Evolutionary conservation across 37 sponge, comb jelly and placozoan species (phyloP).

Genomic region (Cladorhizidae sp.): DNA sequence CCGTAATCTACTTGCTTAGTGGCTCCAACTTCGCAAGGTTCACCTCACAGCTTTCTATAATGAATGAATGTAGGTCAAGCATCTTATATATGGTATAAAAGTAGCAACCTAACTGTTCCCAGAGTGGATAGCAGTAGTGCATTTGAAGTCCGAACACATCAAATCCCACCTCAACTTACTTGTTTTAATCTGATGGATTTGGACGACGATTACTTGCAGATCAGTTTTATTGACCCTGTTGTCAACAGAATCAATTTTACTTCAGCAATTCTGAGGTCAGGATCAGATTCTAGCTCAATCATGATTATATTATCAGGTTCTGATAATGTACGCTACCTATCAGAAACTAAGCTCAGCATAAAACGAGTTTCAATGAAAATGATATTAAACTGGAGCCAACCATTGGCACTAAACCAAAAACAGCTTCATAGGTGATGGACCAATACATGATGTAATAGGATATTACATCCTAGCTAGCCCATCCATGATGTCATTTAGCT

Average conservation of each 20-base stretch:
- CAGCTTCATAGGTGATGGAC: conserved; percentile 46
- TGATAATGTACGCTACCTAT: conserved; percentile 23
- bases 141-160: too few relatives aligned
- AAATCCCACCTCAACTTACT: conserved; percentile 28
- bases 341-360: conserved; percentile 29
- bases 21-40: too few relatives aligned
- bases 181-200: conserved; percentile 50
- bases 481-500: conserved; percentile 42
- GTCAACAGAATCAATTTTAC: conserved; percentile 37
- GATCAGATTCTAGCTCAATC: conserved; percentile 17
- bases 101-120: too few relatives aligned
- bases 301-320: conserved; percentile 41
- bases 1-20: too few relatives aligned
- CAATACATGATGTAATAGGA: conserved; percentile 54
- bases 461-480: conserved; percentile 26
- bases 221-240: conserved; percentile 79
- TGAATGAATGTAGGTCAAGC: too few relatives aligned
- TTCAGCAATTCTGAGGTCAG: conserved; percentile 28
- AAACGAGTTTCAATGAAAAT: conserved; percentile 26
- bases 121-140: too few relatives aligned
- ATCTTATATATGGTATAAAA: too few relatives aligned
- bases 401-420: conserved; percentile 21
- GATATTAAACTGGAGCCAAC: conserved; percentile 59
- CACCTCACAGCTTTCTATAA: too few relatives aligned
- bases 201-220: conserved; percentile 52